Evolutionary conservation across 2,888 invertebrate species (phyloP).

Genomic region (Clunio marinus): DNA sequence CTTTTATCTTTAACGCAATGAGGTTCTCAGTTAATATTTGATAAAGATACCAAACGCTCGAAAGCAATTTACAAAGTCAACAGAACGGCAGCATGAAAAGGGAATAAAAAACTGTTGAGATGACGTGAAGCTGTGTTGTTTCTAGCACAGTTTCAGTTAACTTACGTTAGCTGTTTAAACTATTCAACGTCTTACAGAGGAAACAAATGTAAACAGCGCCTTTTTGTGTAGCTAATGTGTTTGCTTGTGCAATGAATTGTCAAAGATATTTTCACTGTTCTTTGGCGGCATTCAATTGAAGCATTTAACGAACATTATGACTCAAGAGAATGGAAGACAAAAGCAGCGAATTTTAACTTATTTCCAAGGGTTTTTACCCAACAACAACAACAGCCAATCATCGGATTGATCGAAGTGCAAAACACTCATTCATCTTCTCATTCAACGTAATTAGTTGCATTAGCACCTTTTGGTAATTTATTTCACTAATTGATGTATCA

Average conservation of each 20-base stretch:
- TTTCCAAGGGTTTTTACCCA: too few relatives aligned
- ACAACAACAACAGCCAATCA: too few relatives aligned
- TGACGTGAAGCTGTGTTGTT: neutral
- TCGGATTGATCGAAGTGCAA: too few relatives aligned
- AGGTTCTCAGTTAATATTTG: slow-evolving; percentile 7
- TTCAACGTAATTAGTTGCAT: too few relatives aligned
- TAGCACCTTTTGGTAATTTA: too few relatives aligned
- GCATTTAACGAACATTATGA: neutral
- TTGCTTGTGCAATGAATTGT: neutral
- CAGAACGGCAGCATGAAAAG: slow-evolving; percentile 1
- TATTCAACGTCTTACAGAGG: too few relatives aligned
- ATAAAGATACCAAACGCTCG: slow-evolving; percentile 9
- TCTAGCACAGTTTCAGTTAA: neutral
- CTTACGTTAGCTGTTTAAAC: neutral
- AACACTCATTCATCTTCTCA: too few relatives aligned
- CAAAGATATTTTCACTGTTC: neutral
- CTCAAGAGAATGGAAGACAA: too few relatives aligned
- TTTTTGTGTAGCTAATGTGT: neutral
- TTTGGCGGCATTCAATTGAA: neutral
- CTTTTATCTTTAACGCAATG: neutral
- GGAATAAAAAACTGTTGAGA: neutral
- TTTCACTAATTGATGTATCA: too few relatives aligned
- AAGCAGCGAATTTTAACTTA: too few relatives aligned
- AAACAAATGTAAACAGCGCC: neutral
- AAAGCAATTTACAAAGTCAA: slow-evolving; percentile 20